phyloP scores from a whole-genome alignment of 2,888 invertebrate species.

The Brachypterus glaber region DNA sequence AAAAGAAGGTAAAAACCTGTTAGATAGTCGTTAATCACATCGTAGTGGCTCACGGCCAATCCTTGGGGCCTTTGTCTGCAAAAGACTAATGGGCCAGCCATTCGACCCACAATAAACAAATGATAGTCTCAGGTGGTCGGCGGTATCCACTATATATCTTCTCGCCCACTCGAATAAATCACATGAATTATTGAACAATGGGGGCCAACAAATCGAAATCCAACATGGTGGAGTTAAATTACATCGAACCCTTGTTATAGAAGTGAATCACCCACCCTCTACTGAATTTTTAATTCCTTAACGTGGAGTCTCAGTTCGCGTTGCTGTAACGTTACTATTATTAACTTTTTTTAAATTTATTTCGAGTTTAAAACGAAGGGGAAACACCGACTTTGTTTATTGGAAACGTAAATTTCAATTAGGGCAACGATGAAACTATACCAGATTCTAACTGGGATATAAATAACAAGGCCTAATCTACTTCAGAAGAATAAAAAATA shows the following conservation, averaged over 20 bases:
- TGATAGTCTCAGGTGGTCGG: slow-evolving; percentile 31
- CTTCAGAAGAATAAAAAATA: too few species aligned
- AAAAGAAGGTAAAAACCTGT: too few species aligned
- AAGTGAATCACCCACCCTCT: slow-evolving; percentile 19
- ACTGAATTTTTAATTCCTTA: too few species aligned
- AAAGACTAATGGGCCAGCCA: slow-evolving; percentile 32
- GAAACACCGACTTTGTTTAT: slow-evolving; percentile 25
- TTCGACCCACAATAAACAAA: slow-evolving; percentile 29
- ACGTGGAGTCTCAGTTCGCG: too few species aligned
- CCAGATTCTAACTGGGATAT: too few species aligned
- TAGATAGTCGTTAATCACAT: slow-evolving; percentile 32
- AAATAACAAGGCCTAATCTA: too few species aligned
- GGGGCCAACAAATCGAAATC: slow-evolving; percentile 33
- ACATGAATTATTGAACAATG: slow-evolving; percentile 38
- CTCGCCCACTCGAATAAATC: slow-evolving; percentile 35
- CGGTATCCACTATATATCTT: slow-evolving; percentile 19
- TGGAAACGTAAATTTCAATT: slow-evolving; percentile 31
- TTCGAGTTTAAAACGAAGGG: slow-evolving; percentile 30
- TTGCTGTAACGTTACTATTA: too few species aligned
- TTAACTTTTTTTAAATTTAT: slow-evolving; percentile 34
- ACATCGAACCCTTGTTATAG: slow-evolving; percentile 15
- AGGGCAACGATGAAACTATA: too few species aligned
- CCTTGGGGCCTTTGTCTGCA: slow-evolving; percentile 31
- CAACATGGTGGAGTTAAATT: slow-evolving; percentile 33
- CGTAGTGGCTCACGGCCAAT: slow-evolving; percentile 27